phyloP scores from a whole-genome alignment of 2,113 vertebrate genomes.

The Pogonocichla stellata region DNA sequence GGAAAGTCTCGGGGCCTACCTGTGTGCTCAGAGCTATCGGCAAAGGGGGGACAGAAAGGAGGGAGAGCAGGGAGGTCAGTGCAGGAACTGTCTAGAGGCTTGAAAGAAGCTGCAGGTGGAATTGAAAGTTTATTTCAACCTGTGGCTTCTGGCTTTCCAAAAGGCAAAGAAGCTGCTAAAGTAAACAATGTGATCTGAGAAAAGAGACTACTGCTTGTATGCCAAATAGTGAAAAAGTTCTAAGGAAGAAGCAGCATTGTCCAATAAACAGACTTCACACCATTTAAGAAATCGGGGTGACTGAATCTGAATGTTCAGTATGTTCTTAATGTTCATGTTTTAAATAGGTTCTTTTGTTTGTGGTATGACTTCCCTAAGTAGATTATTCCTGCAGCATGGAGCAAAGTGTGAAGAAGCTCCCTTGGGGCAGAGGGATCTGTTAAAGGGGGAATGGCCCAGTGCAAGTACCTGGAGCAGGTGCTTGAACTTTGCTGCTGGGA shows the following conservation, averaged over 20 bases:
- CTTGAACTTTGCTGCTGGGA: not conserved
- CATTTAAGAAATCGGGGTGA: not conserved
- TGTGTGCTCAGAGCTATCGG: not conserved
- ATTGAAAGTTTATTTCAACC: not conserved
- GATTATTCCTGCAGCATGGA: not conserved
- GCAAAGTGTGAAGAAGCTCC: too few relatives aligned
- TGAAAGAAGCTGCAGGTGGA: not conserved
- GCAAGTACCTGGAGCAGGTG: fast-evolving
- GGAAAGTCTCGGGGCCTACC: not conserved
- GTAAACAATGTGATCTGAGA: not conserved
- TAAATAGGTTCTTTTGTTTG: not conserved
- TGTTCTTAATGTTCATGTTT: not conserved
- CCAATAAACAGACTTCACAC: not conserved
- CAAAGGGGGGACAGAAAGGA: not conserved
- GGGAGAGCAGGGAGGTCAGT: too few relatives aligned
- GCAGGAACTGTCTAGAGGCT: not conserved
- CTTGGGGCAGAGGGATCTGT: too few relatives aligned
- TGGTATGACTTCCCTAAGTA: not conserved
- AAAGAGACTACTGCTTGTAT: not conserved
- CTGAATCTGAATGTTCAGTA: not conserved
- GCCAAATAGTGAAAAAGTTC: too few relatives aligned
- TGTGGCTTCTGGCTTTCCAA: not conserved
- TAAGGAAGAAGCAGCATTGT: not conserved
- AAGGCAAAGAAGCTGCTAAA: not conserved
- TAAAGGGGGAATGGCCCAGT: fast-evolving